These are phyloP conservation scores for Endomychus coccineus DNA, from an alignment of 2,888 invertebrate species.

Conservation along the genomic window DNA sequence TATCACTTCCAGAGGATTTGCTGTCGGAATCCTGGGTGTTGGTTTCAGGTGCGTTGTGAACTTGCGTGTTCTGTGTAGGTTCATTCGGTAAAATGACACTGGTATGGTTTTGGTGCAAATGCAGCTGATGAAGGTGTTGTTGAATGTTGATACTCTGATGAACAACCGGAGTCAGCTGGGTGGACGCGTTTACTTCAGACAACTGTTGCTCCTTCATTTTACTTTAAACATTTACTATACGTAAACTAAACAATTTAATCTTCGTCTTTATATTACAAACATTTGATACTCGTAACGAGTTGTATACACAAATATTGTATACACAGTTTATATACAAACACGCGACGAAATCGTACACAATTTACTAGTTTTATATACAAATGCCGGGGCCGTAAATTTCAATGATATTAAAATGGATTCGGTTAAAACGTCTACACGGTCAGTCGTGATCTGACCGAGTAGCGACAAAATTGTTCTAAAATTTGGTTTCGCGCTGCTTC, in stretches of 20 bases:
- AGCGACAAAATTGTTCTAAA: too few relatives aligned
- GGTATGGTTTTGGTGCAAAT: constrained; percentile 40
- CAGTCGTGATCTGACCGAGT: too few relatives aligned
- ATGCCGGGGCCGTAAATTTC: constrained; percentile 34
- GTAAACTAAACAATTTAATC: constrained; percentile 42
- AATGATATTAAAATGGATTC: constrained; percentile 37
- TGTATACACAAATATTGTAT: constrained; percentile 43
- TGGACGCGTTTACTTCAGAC: constrained; percentile 36
- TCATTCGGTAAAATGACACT: constrained; percentile 37
- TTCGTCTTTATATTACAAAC: constrained; percentile 42
- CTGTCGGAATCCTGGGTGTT: constrained; percentile 31
- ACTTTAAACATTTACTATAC: constrained; percentile 41
- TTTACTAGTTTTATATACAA: constrained; percentile 43
- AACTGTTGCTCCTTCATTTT: constrained; percentile 44
- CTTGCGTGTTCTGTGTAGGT: constrained; percentile 10
- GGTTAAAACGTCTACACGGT: constrained; percentile 20
- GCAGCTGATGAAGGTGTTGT: constrained; percentile 42
- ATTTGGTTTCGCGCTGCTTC: too few relatives aligned
- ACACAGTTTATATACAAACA: constrained; percentile 41
- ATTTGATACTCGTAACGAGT: constrained; percentile 42
- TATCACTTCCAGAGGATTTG: constrained; percentile 38
- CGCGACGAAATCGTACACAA: constrained; percentile 40
- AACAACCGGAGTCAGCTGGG: constrained; percentile 34
- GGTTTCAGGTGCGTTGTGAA: constrained; percentile 8
- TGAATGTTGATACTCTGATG: constrained; percentile 40